Base-by-base conservation (phyloP, 2,113 vertebrate species). In the Danio rerio region DNA sequence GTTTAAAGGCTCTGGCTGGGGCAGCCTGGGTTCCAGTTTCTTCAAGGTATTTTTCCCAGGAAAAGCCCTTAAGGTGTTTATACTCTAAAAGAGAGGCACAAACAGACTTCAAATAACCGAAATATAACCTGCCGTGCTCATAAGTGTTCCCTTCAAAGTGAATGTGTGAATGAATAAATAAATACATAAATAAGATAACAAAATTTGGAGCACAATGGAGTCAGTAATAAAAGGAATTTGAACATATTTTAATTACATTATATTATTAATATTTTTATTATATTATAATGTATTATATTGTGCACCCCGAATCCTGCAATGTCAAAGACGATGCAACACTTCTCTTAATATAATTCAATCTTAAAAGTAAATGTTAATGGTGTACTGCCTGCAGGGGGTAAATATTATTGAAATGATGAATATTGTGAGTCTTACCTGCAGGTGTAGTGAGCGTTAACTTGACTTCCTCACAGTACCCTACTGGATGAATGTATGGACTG, bases 401-500 rank as follows among this genome's bases (percentile, higher is more conserved):
- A 15, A 18, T 13, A 40, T 61, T 47, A 61, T 10, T 6, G 9
- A 70, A 58, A 49, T 16, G 12, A 50, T 31, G 31, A 52, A 52
- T 11, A 52, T 11, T 7, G 49, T 11, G 7, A 61, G 79, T 92
- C 93, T 87, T 92, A 97, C 96, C 96, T 88, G 95, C 94, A 91
- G 96, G 96, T 12, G 94, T 94, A 80, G 95, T 96, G 83, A 98
- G 88, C 13, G 93, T 94, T 63, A 94, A 88, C 87, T 92, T 91
- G 63, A 89, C 90, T 85, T 96, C 96, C 88, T 96, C 94, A 88
- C 95, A 97, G 86, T 92, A 97, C 7, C 96, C 96, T 12, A 97
- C 95, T 55, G 96, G 96, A 88, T 93, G 95, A 80, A 97, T 96
- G 84, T 96, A 98, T 0, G 95, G 96, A 90, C 96, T 97, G 92